Conservation (phyloP, 1,140 invertebrate species). For the Portunus trituberculatus region DNA sequence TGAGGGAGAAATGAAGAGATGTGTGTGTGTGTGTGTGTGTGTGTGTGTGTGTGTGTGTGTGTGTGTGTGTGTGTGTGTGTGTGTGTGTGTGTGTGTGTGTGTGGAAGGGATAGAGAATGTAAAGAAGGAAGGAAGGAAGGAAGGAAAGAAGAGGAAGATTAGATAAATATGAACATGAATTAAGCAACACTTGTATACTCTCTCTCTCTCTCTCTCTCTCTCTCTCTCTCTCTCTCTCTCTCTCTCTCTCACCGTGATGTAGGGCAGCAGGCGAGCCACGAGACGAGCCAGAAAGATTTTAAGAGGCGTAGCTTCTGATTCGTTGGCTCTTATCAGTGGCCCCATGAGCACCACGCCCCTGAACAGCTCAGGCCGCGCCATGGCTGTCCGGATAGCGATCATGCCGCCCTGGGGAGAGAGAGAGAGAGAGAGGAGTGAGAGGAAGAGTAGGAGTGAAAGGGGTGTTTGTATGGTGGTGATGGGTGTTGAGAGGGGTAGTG, state of each 20-base stretch:
- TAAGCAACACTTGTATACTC: too few species aligned
- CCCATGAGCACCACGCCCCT: slow-evolving; percentile 63
- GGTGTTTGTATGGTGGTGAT: too few species aligned
- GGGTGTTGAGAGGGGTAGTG: too few species aligned
- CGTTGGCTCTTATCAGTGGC: slow-evolving; percentile 59
- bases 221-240: too few species aligned
- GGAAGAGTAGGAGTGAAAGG: not conserved
- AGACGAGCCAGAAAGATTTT: slow-evolving; percentile 56
- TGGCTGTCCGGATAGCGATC: slow-evolving; percentile 54
- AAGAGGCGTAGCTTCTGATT: slow-evolving; percentile 37
- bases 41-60: too few species aligned
- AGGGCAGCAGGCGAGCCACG: slow-evolving; percentile 56
- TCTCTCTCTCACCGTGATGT: slow-evolving; percentile 31
- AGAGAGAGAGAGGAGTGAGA: not conserved
- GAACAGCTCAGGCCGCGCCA: slow-evolving; percentile 56
- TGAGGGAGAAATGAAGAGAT: not conserved
- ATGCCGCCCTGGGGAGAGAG: slow-evolving; percentile 56
- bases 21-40: too few species aligned
- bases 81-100: too few species aligned
- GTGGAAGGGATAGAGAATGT: not conserved
- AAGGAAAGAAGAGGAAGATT: not conserved
- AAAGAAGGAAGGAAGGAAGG: not conserved
- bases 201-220: too few species aligned
- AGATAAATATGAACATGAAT: not conserved
- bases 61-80: too few species aligned